Percentiles rank a stretch among this genome's conserved stretches.
These are phyloP conservation scores for Uloborus plumipes DNA, from an alignment of 2,888 invertebrate genomes.

Conservation along the genomic window DNA sequence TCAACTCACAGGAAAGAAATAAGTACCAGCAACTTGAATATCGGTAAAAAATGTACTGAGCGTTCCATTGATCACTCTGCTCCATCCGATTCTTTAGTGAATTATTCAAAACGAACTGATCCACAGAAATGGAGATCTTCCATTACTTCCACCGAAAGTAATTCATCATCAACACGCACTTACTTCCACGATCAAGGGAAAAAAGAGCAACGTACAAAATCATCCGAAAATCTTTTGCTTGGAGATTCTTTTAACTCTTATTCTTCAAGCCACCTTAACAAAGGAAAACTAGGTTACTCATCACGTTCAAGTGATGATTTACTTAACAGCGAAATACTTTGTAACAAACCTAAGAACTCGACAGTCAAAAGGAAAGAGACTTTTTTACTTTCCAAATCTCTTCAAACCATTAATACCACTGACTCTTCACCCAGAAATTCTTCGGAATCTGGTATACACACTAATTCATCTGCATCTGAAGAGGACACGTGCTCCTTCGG, in stretches of 20 bases:
- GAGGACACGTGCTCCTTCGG: not conserved
- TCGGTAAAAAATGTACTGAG: not conserved
- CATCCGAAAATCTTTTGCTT: no score
- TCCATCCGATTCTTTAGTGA: no score
- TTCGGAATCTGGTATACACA: conserved; percentile 30
- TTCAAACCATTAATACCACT: not conserved
- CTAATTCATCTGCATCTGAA: conserved; percentile 31
- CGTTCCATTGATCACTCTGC: not conserved
- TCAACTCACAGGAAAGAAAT: no score
- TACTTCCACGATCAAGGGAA: no score
- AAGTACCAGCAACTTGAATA: not conserved
- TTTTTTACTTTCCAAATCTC: not conserved
- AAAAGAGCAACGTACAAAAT: no score
- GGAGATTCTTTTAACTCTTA: no score
- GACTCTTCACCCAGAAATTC: conserved; percentile 2
- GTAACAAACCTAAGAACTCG: not conserved
- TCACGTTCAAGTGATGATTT: not conserved
- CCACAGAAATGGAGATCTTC: not conserved
- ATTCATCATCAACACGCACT: not conserved
- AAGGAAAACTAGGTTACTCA: not conserved
- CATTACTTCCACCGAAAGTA: not conserved
- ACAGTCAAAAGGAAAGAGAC: not conserved
- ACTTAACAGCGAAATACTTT: no score
- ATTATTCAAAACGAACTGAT: no score
- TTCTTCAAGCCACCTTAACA: no score